Base-by-base conservation (phyloP, 1,140 invertebrate species). In the Galleria mellonella region DNA sequence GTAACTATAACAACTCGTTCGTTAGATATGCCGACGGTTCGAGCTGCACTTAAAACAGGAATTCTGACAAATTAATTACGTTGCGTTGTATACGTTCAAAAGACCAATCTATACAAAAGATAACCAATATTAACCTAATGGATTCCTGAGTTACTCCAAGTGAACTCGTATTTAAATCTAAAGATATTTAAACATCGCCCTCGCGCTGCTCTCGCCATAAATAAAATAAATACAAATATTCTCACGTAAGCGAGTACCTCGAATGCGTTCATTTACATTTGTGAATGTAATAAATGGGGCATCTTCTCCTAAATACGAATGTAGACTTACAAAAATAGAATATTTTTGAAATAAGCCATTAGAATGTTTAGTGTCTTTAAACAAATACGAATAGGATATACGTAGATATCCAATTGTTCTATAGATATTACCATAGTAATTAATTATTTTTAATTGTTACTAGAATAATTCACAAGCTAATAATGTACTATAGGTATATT, bases 141-240 rank as follows among this genome's bases (percentile, higher is more conserved):
- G 70, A 76, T 73, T 70, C 62, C 67, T 41, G 63, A 73, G 69
- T 72, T 62, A 78, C 61, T 81, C 58, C 40, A 64, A 70, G 60
- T 72, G 56, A 79, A 64, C 64, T 58, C 65, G 61, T 65, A 76
- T 81, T 77, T 73, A 73, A 84, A 82, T 84, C 67, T 72, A 55
- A 65, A 84, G 76, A 77, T 81, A 83, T 77, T 83, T 83, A 72
- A 81, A 81, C 75, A 82, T 76, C 74, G 62, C 75, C 76, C 74
- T 75, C 73, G 74, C 68, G 50, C 56, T 63, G 48, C 62, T 63
- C 72, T 54, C 54, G 62, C 81, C 81, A 84, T 84, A 84, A 84
- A 84, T 84, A 84, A 84, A 84, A 83, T 82, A 85, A 85, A 83
- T 83, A 85, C 72, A 79, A 79, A 85, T 85, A 83, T 83, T 85